Base-by-base conservation (phyloP, 1,140 invertebrate species). In the Hermetia illucens region DNA sequence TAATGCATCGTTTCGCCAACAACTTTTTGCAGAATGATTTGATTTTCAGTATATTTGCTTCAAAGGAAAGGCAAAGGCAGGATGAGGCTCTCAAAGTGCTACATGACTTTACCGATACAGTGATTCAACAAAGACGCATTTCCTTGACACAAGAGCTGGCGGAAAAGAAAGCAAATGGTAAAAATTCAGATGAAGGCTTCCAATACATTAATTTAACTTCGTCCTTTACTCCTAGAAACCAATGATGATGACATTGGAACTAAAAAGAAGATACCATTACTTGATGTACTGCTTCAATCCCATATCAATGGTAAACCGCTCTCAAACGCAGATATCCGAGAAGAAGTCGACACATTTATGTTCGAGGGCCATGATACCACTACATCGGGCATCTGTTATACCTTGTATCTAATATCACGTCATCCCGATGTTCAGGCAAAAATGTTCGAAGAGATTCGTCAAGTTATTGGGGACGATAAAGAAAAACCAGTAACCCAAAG, bases 341-440 rank as follows among this genome's bases (percentile, higher is more conserved):
- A 78, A 53, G 72, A 77, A 61, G 72, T 77, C 3, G 71, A 77
- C 41, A 79, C 77, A 1, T 79, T 80, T 42, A 75, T 78, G 69
- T 79, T 79, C 51, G 76, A 73, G 63, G 77, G 35, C 1, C 35
- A 36, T 36, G 57, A 60, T 20, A 60, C 57, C 6, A 60, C 53
- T 6, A 44, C 51, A 4, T 55, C 55, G 12, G 57, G 47, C 0
- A 24, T 51, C 2, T 44, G 42, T 35, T 60, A 54, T 5, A 46
- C 51, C 29, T 36, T 59, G 16, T 38, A 47, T 22, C 20, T 44
- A 6, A 16, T 60, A 4, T 45, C 55, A 2, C 34, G 51, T 2
- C 33, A 60, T 45, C 37, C 53, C 0, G 21, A 48, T 1, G 50
- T 51, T 3, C 57, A 60, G 34, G 38, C n/a, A 36, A 41, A 41